Evolutionary conservation across 1,140 invertebrate species (phyloP).

Genomic region (Lutraria rhynchaena): DNA sequence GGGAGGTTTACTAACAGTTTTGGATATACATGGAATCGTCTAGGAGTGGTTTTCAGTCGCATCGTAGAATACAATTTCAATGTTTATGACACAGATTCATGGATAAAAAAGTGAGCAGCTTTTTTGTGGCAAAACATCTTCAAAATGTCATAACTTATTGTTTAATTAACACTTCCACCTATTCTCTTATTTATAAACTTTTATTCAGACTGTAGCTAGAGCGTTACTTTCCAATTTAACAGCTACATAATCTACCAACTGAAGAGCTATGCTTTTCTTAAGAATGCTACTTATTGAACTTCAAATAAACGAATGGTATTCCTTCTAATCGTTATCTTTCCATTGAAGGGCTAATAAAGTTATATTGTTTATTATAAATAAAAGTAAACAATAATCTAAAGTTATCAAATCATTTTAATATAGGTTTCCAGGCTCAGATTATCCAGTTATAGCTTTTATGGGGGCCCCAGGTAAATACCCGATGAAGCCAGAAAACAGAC

Average conservation of each 20-base stretch:
- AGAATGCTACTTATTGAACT: background rate
- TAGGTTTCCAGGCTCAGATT: slow-evolving; percentile 88
- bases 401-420: slow-evolving; percentile 2
- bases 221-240: no score
- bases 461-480: slow-evolving; percentile 97
- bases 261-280: background rate
- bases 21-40: no score
- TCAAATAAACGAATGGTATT: background rate
- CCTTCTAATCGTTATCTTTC: background rate
- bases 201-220: no score
- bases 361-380: background rate
- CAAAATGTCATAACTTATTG: no score
- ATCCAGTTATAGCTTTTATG: slow-evolving; percentile 86
- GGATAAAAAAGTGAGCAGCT: no score
- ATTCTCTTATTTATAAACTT: no score
- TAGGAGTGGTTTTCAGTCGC: no score
- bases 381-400: background rate
- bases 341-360: background rate
- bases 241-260: background rate
- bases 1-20: no score
- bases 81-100: no score
- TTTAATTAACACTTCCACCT: no score
- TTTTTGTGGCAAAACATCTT: no score
- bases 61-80: no score
- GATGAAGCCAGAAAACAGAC: slow-evolving; percentile 91